Conservation (phyloP, 1,140 invertebrate genomes). For the Pemphigus obesinymphae region DNA sequence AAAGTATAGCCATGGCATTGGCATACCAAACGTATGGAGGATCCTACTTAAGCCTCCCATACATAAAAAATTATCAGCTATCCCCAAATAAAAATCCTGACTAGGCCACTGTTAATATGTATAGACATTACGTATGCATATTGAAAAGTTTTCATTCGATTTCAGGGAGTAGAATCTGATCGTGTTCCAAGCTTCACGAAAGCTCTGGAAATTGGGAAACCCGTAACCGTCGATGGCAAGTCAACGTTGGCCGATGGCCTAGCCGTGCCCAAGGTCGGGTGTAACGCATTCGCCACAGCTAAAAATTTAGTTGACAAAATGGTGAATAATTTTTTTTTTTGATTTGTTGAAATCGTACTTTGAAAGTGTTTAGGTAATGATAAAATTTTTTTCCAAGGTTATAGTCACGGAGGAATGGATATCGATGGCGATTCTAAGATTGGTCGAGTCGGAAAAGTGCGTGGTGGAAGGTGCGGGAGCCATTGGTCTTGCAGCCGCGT, state of each 20-base stretch:
- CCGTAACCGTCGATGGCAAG: conserved; percentile 62
- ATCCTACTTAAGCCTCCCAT: no score
- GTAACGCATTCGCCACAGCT: conserved; percentile 79
- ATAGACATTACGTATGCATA: no score
- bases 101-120: no score
- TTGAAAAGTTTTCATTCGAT: no score
- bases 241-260: conserved; percentile 87
- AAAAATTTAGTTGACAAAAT: conserved; percentile 75
- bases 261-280: conserved; percentile 82
- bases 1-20: no score
- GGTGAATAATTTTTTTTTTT: conserved; percentile 52
- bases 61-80: no score
- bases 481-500: conserved; percentile 76
- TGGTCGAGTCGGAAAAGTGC: conserved; percentile 86
- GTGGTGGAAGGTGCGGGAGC: conserved; percentile 92
- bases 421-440: conserved; percentile 77
- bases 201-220: conserved; percentile 67
- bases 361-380: no score
- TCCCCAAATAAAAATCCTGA: no score
- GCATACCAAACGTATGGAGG: no score
- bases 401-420: conserved; percentile 80
- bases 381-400: conserved; percentile 51
- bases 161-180: conserved; percentile 85
- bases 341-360: no score
- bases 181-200: conserved; percentile 76